Evolutionary conservation across 2,797 vertebrate genomes (phyloP).

Genomic region (Gymnoscopelus braueri): DNA sequence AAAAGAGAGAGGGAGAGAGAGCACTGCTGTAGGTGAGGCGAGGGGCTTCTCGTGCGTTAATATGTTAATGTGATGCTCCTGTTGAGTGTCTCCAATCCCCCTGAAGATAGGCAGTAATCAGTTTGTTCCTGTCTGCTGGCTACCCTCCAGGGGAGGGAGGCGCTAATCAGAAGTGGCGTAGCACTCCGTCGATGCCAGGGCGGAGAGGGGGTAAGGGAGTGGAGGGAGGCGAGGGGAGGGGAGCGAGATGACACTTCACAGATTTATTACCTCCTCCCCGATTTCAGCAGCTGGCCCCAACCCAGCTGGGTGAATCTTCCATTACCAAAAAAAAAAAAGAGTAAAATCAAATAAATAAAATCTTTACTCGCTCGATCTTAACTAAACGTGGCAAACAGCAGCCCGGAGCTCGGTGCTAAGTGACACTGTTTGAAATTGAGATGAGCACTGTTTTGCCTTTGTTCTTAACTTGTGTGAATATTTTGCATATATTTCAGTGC

Average conservation of each 20-base stretch:
- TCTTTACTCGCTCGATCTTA: conserved; percentile 45
- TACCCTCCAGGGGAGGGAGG: conserved; percentile 75
- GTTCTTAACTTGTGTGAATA: conserved; percentile 37
- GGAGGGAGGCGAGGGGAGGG: conserved; percentile 41
- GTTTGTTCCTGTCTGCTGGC: conserved; percentile 84
- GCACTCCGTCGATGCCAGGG: conserved; percentile 63
- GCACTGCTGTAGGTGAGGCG: conserved; percentile 67
- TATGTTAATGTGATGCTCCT: conserved; percentile 85
- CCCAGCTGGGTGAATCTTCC: conserved; percentile 51
- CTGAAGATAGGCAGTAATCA: conserved; percentile 83
- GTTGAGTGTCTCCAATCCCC: conserved; percentile 80
- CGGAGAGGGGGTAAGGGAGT: conserved; percentile 43
- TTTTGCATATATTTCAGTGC: conserved; percentile 16
- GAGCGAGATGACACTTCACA: conserved; percentile 77
- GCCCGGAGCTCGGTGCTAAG: conserved; percentile 21
- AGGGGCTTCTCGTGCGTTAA: conserved; percentile 63
- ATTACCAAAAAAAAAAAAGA: conserved; percentile 36
- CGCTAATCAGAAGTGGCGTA: conserved; percentile 83
- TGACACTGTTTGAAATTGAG: conserved; percentile 28
- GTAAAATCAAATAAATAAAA: conserved; percentile 68
- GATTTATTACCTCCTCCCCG: conserved; percentile 80
- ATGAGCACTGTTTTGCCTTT: conserved; percentile 35
- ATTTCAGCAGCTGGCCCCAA: conserved; percentile 8
- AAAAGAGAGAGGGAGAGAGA: conserved; percentile 46
- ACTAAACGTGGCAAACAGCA: conserved; percentile 54